phyloP scores from a whole-genome alignment of 2,888 invertebrate species.

The Mythimna ferrago region DNA sequence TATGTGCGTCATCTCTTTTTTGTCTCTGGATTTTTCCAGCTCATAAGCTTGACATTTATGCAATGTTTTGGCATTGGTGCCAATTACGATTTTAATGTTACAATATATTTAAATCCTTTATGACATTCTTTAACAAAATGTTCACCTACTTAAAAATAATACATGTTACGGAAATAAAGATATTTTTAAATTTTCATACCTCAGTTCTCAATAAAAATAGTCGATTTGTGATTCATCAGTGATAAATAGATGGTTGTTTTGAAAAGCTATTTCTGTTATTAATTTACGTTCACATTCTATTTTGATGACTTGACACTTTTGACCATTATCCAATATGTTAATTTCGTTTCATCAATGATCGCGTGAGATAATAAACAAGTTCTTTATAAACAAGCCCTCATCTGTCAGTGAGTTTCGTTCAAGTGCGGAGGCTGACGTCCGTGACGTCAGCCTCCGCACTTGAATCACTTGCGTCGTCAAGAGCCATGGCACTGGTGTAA shows the following conservation, averaged over 20 bases:
- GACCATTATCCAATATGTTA: conserved; percentile 28
- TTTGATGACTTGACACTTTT: conserved; percentile 32
- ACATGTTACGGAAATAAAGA: background rate
- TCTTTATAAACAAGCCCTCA: conserved; percentile 30
- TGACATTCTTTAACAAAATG: conserved; percentile 16
- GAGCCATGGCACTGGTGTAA: conserved; percentile 67
- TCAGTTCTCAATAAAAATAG: conserved; percentile 12
- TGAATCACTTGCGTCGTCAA: conserved; percentile 58
- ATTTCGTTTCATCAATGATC: conserved; percentile 35
- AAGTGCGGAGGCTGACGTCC: conserved; percentile 66
- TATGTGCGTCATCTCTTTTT: conserved; percentile 4
- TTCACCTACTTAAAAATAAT: conserved; percentile 8
- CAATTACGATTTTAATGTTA: conserved; percentile 35
- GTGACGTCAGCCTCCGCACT: too few relatives aligned
- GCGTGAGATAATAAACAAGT: conserved; percentile 23
- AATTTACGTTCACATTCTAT: conserved; percentile 33
- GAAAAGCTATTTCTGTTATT: conserved; percentile 28
- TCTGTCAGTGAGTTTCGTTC: conserved; percentile 60
- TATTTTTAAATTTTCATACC: conserved; percentile 15
- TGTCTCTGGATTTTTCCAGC: conserved; percentile 40
- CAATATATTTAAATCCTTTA: conserved; percentile 18
- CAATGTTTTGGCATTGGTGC: conserved; percentile 51
- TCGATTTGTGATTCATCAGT: conserved; percentile 32
- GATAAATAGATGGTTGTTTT: conserved; percentile 30
- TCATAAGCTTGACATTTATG: conserved; percentile 40